Evolutionary conservation across 1,140 invertebrate species (phyloP).

Genomic region (Bombus superbus): DNA sequence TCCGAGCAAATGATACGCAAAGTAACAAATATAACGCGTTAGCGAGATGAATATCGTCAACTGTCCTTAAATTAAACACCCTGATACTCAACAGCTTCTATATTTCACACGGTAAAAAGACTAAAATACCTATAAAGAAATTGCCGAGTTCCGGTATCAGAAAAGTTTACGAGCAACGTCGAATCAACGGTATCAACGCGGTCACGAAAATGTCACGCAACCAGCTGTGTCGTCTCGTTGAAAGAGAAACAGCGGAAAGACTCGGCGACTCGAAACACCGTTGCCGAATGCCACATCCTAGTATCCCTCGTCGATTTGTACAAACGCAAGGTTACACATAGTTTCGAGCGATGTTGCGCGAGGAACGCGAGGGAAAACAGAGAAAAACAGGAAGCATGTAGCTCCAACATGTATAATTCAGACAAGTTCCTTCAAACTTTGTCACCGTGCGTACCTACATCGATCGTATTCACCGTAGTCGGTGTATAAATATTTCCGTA

Average conservation of each 20-base stretch:
- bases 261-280: too few relatives aligned
- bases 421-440: constrained; percentile 40
- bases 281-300: background rate
- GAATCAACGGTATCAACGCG: background rate
- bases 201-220: background rate
- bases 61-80: background rate
- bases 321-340: constrained; percentile 3
- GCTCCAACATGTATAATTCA: constrained; percentile 30
- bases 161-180: background rate
- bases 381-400: constrained; percentile 27
- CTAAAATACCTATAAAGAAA: background rate
- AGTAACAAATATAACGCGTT: too few relatives aligned
- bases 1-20: background rate
- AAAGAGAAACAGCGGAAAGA: constrained; percentile 9
- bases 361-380: background rate
- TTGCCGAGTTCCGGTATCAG: background rate
- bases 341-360: too few relatives aligned
- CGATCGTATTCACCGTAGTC: constrained; percentile 23
- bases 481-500: constrained; percentile 45
- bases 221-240: constrained; percentile 1
- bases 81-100: background rate
- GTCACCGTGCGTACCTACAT: constrained; percentile 34
- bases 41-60: background rate
- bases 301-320: constrained; percentile 27
- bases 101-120: background rate